Evolutionary conservation across 2,113 vertebrate genomes (phyloP).

Genomic region (Tragelaphus scriptus): DNA sequence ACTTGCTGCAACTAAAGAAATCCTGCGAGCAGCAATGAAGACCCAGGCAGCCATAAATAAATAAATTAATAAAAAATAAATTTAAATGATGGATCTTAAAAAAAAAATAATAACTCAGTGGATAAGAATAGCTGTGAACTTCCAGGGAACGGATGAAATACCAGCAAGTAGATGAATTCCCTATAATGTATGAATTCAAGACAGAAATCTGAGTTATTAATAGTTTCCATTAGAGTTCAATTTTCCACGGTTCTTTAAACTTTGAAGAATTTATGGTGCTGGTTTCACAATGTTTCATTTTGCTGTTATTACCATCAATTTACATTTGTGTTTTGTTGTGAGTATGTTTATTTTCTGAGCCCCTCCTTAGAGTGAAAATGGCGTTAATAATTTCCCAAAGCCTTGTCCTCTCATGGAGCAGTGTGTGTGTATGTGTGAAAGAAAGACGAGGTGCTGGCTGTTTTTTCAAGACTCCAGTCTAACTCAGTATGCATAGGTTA

Average conservation of each 20-base stretch:
- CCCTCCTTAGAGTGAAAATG: not conserved
- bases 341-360: not conserved
- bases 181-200: not conserved
- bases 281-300: not conserved
- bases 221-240: not conserved
- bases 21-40: not conserved
- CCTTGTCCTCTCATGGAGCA: not conserved
- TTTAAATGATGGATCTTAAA: not conserved
- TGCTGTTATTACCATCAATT: not conserved
- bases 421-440: not conserved
- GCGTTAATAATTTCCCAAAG: not conserved
- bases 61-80: not conserved
- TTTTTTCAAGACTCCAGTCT: not conserved
- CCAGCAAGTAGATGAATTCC: not conserved
- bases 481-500: not conserved
- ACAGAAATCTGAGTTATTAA: not conserved
- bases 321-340: not conserved
- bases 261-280: not conserved
- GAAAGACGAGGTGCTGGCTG: not conserved
- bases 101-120: not conserved
- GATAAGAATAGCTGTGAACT: not conserved
- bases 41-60: not conserved
- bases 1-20: not conserved
- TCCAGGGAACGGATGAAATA: not conserved
- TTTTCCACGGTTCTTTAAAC: not conserved